Evolutionary conservation across 2,888 invertebrate genomes (phyloP).

Genomic region (Rhimphoctona megacephalus): DNA sequence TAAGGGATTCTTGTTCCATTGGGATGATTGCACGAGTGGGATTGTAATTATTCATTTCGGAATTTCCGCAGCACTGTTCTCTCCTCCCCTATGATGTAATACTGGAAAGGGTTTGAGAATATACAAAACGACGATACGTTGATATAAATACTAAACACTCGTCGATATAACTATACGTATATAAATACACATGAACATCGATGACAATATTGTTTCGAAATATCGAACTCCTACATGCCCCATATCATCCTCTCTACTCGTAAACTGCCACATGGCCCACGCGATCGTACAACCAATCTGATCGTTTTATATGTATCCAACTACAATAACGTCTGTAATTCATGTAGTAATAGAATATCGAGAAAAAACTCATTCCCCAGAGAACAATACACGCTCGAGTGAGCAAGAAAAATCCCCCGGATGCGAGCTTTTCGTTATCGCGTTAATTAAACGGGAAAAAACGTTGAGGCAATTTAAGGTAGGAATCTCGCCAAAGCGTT

Average conservation of each 20-base stretch:
- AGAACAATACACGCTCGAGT: constrained; percentile 54
- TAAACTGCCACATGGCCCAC: constrained; percentile 73
- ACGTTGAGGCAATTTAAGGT: not conserved
- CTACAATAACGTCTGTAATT: constrained; percentile 4
- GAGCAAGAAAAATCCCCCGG: constrained; percentile 20
- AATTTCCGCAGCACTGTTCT: constrained; percentile 38
- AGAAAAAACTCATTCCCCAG: constrained; percentile 52
- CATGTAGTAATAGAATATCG: constrained; percentile 50
- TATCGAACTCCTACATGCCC: constrained; percentile 64
- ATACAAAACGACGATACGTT: constrained; percentile 17
- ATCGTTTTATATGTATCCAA: constrained; percentile 11
- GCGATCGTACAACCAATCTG: constrained; percentile 63
- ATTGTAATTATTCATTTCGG: constrained; percentile 58
- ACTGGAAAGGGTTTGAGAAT: constrained; percentile 50
- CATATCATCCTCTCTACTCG: constrained; percentile 72
- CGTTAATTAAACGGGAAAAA: not conserved
- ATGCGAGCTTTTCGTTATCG: constrained; percentile 22
- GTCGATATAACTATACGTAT: not conserved
- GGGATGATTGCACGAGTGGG: constrained; percentile 31
- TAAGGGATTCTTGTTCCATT: not conserved
- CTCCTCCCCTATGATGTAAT: constrained; percentile 45
- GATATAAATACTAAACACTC: constrained; percentile 32
- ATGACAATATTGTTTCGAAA: constrained; percentile 60
- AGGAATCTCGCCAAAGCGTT: too few species aligned
- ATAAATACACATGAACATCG: constrained; percentile 12